Base-by-base conservation (phyloP, 1,140 invertebrate species). In the Lineus longissimus region DNA sequence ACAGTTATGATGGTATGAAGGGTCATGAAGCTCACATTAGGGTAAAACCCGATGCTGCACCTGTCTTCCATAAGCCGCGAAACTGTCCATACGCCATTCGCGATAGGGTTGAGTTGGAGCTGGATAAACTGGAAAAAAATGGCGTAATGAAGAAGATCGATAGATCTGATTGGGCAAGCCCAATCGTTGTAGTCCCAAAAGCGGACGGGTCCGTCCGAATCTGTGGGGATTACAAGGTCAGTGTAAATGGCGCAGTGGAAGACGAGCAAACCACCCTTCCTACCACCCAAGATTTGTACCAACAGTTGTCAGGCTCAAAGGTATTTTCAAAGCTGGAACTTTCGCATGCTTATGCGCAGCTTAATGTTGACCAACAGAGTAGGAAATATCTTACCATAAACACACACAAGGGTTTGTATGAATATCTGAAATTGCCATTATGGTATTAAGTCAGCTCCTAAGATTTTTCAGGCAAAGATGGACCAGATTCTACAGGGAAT, bases 141-240 rank as follows among this genome's bases (percentile, higher is more conserved):
- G 79, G 77, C 22, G 74, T 81, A 19, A 73, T 84, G 17, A 58
- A 58, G 30, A 68, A 70, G 60, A 77, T 82, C 22, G 71, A 77
- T 55, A 59, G 64, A 59, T 80, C 76, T 30, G 77, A 70, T 17
- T 73, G 67, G 72, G 66, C 72, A 17, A 67, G 63, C 13, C 68
- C 74, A 1, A 67, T 72, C 19, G 65, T 73, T 27, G 61, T 65
- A 0, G 63, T 67, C 15, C 22, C 60, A n/a, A 73, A 70, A 45
- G 59, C 51, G 25, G 51, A 72, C 41, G 72, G 69, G 15, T 31
- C 9, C 4, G 62, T 73, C n/a, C n/a, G 68, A 41, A 69, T 73
- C 2, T 75, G 69, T 61, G 66, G 67, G 30, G 69, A 73, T 57
- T 73, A 83, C 73, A 85, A 72, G 56, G 58, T 69, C 17, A 70